Base-by-base conservation (phyloP, 2,888 invertebrate genomes). In the Sesia apiformis region DNA sequence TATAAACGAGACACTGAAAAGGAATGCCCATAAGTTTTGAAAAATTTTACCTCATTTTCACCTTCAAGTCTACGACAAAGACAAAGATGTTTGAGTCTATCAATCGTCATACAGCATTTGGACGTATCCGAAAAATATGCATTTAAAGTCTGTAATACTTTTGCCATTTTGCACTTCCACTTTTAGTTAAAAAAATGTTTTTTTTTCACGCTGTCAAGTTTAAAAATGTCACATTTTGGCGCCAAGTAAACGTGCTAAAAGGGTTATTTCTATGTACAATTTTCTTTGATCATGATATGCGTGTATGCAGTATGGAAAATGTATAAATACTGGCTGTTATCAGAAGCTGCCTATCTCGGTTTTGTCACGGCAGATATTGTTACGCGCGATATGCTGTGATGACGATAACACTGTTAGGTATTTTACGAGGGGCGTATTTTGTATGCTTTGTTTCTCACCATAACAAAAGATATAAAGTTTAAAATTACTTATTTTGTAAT, bases 351-450 rank as follows among this genome's bases (percentile, higher is more conserved):
- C 72, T 86, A 88, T 88, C 84, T 82, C 67, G 76, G 74, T 74
- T 84, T 84, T 77, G 88, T 85, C 85, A 88, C 82, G 86, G 76
- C 82, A 84, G 87, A 87, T 74, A 87, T 82, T 81, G 78, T 78
- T 72, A 69, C 69, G 69, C 60, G 59, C 69, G 73, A 68, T 72
- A 67, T 70, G 70, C 72, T 78, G 71, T 81, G 80, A 76, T 77
- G 81, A 76, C 81, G 87, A 85, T 86, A 86, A 76, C 39, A 39
- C 7, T n/a, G 40, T 38, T 52, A 39, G 23, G 40, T 52, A 52
- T 52, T 52, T 39, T 40, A 40, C 40, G 40, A 52, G 39, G 52
- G 52, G 40, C 52, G 52, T 52, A 8, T 52, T 40, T 46, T n/a
- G n/a, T 46, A 8, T 46, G 7, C 8, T 8, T 8, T 7, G 46